Conservation (phyloP, 2,888 invertebrate genomes). For the Philonicus albiceps region DNA sequence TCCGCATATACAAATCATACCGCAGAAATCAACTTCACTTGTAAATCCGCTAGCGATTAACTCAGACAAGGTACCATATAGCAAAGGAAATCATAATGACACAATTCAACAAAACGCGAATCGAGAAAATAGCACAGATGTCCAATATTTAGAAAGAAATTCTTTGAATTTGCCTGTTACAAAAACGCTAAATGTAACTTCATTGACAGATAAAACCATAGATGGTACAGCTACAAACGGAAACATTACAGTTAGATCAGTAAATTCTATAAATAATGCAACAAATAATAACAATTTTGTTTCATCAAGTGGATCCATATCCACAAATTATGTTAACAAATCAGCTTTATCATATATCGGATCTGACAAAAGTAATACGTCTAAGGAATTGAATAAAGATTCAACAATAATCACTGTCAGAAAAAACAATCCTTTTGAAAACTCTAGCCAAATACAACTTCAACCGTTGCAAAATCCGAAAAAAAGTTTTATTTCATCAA, state of each 20-base stretch:
- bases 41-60: neutral
- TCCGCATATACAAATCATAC: neutral
- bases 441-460: neutral
- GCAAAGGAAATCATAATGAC: neutral
- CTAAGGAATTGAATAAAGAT: neutral
- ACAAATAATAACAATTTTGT: neutral
- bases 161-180: neutral
- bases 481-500: neutral
- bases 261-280: conserved; percentile 29
- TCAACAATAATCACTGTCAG: neutral
- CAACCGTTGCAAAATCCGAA: neutral
- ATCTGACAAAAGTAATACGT: neutral
- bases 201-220: neutral
- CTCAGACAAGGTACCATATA: neutral
- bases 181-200: neutral
- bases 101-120: neutral
- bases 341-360: neutral
- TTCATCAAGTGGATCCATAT: neutral
- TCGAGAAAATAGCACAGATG: conserved; percentile 41
- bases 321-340: neutral
- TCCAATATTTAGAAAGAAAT: conserved; percentile 41
- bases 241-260: conserved; percentile 43
- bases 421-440: neutral
- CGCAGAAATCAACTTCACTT: neutral
- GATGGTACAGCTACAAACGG: neutral